These are phyloP conservation scores for Pomacea maculata DNA, from an alignment of 1,140 invertebrate species.

Conservation along the genomic window DNA sequence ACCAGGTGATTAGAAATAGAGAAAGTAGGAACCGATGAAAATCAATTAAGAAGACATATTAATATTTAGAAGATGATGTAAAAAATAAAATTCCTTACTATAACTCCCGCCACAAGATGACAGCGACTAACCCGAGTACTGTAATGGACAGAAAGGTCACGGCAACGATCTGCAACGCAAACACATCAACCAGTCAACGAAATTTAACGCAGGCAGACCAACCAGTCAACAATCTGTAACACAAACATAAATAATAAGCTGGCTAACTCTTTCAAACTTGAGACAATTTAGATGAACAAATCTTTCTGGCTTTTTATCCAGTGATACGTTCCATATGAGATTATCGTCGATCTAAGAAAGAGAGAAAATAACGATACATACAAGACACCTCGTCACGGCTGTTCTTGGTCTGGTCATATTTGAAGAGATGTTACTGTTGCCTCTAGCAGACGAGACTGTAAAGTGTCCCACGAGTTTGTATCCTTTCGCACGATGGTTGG, in stretches of 20 bases:
- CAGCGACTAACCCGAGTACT: background rate
- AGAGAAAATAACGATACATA: too few species aligned
- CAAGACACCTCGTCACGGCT: too few species aligned
- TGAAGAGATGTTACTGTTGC: too few species aligned
- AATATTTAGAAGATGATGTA: background rate
- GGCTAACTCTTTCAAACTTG: too few species aligned
- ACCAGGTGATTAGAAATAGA: slow-evolving; percentile 4
- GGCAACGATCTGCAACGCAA: background rate
- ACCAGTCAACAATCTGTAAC: background rate
- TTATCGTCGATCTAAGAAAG: too few species aligned
- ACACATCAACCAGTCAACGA: background rate
- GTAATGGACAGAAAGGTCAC: background rate
- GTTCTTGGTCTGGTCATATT: too few species aligned
- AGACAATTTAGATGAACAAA: too few species aligned
- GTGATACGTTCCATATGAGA: too few species aligned
- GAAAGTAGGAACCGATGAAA: background rate
- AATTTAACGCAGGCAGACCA: background rate
- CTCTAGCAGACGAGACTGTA: too few species aligned
- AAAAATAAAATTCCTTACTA: background rate
- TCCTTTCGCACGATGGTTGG: too few species aligned
- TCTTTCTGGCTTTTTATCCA: too few species aligned
- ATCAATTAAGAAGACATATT: slow-evolving; percentile 4
- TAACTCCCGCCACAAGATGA: background rate
- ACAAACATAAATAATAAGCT: background rate
- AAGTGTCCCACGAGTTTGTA: too few species aligned